These are phyloP conservation scores for Leptinotarsa haldemani DNA, from an alignment of 2,888 invertebrate genomes.

Conservation along the genomic window DNA sequence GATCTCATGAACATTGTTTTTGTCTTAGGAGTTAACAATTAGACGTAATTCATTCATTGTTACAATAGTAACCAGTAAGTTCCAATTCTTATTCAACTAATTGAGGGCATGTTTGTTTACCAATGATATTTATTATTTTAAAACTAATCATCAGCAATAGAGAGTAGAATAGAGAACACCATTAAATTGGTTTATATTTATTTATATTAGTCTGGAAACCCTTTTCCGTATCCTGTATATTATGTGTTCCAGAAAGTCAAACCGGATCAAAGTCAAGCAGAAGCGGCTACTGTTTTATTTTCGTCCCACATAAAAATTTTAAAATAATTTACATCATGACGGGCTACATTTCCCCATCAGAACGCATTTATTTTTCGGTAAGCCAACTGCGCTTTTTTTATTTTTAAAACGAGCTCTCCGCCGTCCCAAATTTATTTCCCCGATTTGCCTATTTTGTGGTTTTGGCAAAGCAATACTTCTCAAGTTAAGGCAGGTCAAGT, in stretches of 20 bases:
- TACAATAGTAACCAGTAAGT: too few relatives aligned
- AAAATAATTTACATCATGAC: conserved; percentile 12
- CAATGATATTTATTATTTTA: too few relatives aligned
- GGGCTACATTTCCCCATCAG: conserved; percentile 13
- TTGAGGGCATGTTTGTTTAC: too few relatives aligned
- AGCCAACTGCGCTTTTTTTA: conserved; percentile 36
- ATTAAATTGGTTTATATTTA: too few relatives aligned
- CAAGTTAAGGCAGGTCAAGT: conserved; percentile 47
- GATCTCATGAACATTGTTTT: too few relatives aligned
- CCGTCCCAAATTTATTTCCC: conserved; percentile 22
- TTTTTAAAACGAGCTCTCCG: conserved; percentile 40
- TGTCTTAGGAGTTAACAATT: too few relatives aligned
- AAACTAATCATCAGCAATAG: too few relatives aligned
- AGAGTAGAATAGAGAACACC: too few relatives aligned
- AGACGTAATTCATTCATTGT: too few relatives aligned
- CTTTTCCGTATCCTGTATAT: not conserved
- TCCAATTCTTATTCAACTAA: too few relatives aligned
- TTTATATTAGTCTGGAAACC: not conserved
- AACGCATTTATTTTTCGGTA: conserved; percentile 17
- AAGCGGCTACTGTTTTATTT: not conserved
- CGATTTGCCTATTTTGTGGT: conserved; percentile 45
- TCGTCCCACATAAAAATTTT: conserved; percentile 19
- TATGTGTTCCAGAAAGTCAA: not conserved
- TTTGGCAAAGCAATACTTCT: conserved; percentile 45
- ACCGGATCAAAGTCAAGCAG: not conserved